These are phyloP conservation scores for Chondrilla cf. caribensis DNA, from an alignment of 37 sponge, comb jelly and placozoan species.

Conservation along the genomic window DNA sequence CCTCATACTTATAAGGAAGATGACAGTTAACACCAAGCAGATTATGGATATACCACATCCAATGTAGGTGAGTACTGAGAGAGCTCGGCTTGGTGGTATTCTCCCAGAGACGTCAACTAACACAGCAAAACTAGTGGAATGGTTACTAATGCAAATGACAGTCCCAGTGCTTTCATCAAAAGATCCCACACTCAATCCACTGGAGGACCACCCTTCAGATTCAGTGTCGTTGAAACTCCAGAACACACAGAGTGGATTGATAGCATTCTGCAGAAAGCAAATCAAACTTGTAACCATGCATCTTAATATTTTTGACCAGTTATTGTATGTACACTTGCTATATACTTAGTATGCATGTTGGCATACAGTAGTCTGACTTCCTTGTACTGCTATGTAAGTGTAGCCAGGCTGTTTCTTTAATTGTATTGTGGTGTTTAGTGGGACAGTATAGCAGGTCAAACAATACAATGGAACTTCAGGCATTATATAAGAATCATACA, in stretches of 20 bases:
- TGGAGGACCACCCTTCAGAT: conserved; percentile 29
- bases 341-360: too few relatives aligned
- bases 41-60: conserved; percentile 13
- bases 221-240: conserved; percentile 11
- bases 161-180: conserved; percentile 29
- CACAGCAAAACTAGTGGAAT: conserved; percentile 69
- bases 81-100: background rate
- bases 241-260: conserved; percentile 7
- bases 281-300: background rate
- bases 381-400: too few relatives aligned
- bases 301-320: background rate
- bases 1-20: background rate
- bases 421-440: too few relatives aligned
- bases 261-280: background rate
- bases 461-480: too few relatives aligned
- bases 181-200: conserved; percentile 13
- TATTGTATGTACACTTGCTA: too few relatives aligned
- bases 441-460: too few relatives aligned
- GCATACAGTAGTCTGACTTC: too few relatives aligned
- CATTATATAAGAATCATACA: too few relatives aligned
- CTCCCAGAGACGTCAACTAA: conserved; percentile 48
- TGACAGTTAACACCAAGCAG: background rate
- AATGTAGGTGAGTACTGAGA: conserved; percentile 14
- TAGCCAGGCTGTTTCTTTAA: too few relatives aligned
- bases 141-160: conserved; percentile 1